Conservation (phyloP, 2,797 vertebrate genomes). For the Dendrocincla tyrannina region DNA sequence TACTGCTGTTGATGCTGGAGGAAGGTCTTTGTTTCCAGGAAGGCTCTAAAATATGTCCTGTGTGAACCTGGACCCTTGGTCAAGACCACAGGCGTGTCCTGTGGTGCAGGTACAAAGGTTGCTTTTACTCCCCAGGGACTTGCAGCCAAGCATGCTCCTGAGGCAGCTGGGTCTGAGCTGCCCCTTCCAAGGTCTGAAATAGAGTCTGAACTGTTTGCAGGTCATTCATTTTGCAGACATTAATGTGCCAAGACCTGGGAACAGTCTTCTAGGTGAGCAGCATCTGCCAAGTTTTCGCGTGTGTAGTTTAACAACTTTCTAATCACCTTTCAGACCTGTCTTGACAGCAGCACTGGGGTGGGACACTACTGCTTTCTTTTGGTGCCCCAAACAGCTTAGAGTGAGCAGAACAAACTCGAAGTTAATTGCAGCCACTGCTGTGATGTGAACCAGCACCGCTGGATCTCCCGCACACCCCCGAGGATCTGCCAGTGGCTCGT, state of each 20-base stretch:
- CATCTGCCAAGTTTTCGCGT: background rate
- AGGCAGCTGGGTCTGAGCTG: background rate
- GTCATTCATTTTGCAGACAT: background rate
- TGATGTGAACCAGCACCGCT: accelerated
- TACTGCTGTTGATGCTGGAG: background rate
- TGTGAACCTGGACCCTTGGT: constrained; percentile 36
- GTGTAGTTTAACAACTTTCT: background rate
- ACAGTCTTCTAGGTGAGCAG: background rate
- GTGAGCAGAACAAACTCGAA: background rate
- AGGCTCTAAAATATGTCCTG: background rate
- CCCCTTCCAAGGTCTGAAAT: background rate
- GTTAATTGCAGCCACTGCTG: background rate
- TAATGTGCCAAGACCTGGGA: background rate
- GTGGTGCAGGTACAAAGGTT: background rate
- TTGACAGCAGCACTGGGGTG: background rate
- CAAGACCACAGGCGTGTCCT: background rate
- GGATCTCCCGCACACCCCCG: accelerated
- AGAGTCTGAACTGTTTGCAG: background rate
- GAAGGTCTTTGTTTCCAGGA: background rate
- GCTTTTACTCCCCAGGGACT: background rate
- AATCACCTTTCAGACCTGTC: background rate
- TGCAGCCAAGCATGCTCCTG: background rate
- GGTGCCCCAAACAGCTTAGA: background rate
- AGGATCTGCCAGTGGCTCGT: accelerated
- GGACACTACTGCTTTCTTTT: background rate